Base-by-base conservation (phyloP, 2,888 invertebrate species). In the Rhamphomyia laevipes region DNA sequence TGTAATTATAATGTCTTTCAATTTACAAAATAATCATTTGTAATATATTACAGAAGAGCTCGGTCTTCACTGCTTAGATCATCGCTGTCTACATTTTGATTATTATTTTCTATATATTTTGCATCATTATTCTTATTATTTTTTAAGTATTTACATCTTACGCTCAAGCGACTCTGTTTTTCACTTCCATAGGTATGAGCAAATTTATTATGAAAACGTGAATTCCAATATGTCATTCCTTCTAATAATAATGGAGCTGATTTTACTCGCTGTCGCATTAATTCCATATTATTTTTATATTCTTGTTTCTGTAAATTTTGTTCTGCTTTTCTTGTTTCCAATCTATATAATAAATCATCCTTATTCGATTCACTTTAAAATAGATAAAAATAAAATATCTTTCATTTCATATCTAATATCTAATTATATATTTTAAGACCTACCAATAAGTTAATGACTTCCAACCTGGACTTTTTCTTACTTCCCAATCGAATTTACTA, bases 381-480 rank as follows among this genome's bases (percentile, higher is more conserved):
- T 11, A 18, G 30, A 45, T 16, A 5, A 27, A 37, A 2, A 37
- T 38, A 2, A 33, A 46, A 37, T 40, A 13, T 23, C n/a, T 11
- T n/a, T n/a, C n/a, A n/a, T n/a, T n/a, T n/a, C n/a, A n/a, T n/a
- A n/a, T n/a, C n/a, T n/a, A 16, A 12, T 16, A 16, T 45, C 17
- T 17, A 30, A 18, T 7, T 9, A 37, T 31, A 7, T 35, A 30
- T 9, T 30, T 10, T 18, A 3, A 6, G 15, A 30, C 58, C 55
- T 47, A 70, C 70, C 67, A 67, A 4, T 65, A 55, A 3, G 65
- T 59, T 9, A 70, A 50, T 0, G 67, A 64, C 51, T 69, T 69
- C 68, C 70, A 70, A 6, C 69, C 70, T 1, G 70, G 70, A 7
- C 67, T 68, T 55, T 66, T 68, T 3, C 67, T 59, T 2, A 70